Conservation (phyloP, 2,888 invertebrate genomes). For the Diarsia dahlii region DNA sequence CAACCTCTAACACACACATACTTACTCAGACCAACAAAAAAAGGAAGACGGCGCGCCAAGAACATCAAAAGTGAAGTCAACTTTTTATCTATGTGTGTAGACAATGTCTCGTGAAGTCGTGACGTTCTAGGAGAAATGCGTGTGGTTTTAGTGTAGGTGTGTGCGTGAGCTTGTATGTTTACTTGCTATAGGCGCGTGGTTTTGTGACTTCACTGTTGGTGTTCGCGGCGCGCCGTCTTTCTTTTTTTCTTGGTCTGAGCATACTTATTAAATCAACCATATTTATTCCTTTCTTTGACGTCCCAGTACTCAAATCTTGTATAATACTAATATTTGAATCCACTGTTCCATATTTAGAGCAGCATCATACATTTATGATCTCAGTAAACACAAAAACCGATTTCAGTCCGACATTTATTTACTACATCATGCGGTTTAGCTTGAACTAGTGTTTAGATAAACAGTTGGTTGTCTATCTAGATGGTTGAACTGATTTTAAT, state of each 20-base stretch:
- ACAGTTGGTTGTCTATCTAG: constrained; percentile 25
- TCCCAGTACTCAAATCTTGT: constrained; percentile 3
- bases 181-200: too few relatives aligned
- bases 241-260: too few relatives aligned
- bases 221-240: too few relatives aligned
- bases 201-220: too few relatives aligned
- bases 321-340: constrained; percentile 54
- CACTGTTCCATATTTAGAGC: constrained; percentile 53
- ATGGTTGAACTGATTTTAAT: constrained; percentile 25
- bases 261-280: background rate
- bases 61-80: too few relatives aligned
- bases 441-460: constrained; percentile 40
- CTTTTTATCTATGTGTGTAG: too few relatives aligned
- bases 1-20: background rate
- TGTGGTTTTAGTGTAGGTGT: too few relatives aligned
- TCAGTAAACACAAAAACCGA: constrained; percentile 48
- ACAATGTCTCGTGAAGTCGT: too few relatives aligned
- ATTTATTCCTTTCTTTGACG: background rate
- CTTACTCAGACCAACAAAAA: too few relatives aligned
- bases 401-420: constrained; percentile 48
- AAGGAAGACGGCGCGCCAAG: too few relatives aligned
- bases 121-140: too few relatives aligned
- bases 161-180: too few relatives aligned
- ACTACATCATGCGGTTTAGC: constrained; percentile 28
- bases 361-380: constrained; percentile 56